A percentile compares a stretch with the other conserved stretches of the same genome.
Evolutionary conservation across 2,888 invertebrate species (phyloP).

Genomic region (Lasioglossum lativentre): DNA sequence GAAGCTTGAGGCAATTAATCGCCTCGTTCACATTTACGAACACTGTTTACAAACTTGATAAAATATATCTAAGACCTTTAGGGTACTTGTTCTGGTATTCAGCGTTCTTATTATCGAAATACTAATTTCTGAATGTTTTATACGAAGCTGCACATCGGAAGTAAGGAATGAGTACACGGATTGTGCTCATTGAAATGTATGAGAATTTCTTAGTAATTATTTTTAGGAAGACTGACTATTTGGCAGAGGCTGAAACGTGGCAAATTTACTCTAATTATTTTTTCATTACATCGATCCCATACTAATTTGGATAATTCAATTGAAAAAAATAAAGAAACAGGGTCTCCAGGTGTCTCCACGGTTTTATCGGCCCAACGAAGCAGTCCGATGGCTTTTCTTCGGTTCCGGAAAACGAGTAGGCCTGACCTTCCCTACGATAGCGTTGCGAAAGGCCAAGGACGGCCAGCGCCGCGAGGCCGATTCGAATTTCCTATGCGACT

Average conservation of each 20-base stretch:
- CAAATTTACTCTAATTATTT: no score
- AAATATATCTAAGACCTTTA: neutral
- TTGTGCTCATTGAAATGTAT: neutral
- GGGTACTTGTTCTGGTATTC: neutral
- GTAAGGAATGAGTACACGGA: neutral
- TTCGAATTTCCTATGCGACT: conserved; percentile 13
- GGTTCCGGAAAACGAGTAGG: conserved; percentile 53
- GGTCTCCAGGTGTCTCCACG: neutral
- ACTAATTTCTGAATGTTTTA: neutral
- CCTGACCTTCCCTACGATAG: conserved; percentile 61
- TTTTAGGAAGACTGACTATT: rapidly evolving
- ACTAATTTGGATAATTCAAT: neutral
- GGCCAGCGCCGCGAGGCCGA: conserved; percentile 1
- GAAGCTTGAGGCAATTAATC: neutral
- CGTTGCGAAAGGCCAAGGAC: conserved; percentile 58
- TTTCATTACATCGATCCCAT: no score
- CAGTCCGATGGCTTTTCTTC: conserved; percentile 42
- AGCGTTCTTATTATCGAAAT: neutral
- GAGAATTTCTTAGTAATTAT: neutral
- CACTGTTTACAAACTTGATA: neutral
- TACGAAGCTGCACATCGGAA: neutral
- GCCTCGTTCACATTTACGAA: neutral
- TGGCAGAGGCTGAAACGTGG: neutral
- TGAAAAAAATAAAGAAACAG: neutral
- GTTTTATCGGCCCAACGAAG: neutral